phyloP scores from a whole-genome alignment of 2,797 vertebrate genomes.

The Sebastes minor region DNA sequence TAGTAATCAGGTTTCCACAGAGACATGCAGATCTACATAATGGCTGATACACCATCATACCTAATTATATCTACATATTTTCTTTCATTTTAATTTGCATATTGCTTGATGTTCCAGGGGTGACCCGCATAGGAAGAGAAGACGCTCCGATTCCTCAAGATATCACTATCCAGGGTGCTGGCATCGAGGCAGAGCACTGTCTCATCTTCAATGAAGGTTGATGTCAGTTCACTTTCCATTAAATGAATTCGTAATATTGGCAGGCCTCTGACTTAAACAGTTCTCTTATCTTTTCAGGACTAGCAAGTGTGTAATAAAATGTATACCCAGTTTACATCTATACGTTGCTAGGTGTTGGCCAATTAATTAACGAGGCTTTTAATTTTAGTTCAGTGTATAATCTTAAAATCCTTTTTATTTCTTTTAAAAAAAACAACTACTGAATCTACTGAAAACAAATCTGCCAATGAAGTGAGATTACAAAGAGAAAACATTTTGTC shows the following conservation, averaged over 20 bases:
- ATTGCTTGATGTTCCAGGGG: conserved; percentile 65
- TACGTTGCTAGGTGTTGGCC: background rate
- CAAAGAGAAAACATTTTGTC: background rate
- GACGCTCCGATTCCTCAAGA: conserved; percentile 83
- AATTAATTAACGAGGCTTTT: background rate
- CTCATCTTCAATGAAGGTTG: conserved; percentile 81
- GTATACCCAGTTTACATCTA: background rate
- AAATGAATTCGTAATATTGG: background rate
- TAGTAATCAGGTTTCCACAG: background rate
- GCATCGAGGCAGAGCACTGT: conserved; percentile 85
- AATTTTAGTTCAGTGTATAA: background rate
- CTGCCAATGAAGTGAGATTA: background rate
- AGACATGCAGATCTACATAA: no score
- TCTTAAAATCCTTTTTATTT: background rate
- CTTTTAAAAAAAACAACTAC: background rate
- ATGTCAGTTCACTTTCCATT: conserved; percentile 22
- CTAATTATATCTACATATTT: background rate
- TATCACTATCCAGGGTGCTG: conserved; percentile 81
- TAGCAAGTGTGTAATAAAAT: background rate
- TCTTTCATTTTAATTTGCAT: background rate
- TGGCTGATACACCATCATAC: no score
- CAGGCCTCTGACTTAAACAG: background rate
- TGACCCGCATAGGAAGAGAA: conserved; percentile 83
- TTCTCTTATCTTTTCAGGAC: background rate
- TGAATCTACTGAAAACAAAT: background rate